Conservation (phyloP, 1,140 invertebrate species). For the Batillaria attramentaria region DNA sequence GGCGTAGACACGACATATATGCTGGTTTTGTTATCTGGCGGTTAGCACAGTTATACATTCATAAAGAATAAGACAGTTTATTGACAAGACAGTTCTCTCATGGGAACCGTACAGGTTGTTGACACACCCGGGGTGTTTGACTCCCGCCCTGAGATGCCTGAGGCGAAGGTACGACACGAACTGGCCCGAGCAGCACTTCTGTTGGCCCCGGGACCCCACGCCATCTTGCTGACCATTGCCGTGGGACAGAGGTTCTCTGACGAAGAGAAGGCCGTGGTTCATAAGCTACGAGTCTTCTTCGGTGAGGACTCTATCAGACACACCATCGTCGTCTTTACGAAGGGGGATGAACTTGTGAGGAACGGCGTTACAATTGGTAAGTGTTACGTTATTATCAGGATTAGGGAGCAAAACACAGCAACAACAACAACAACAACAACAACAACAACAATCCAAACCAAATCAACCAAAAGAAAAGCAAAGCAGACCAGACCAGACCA, state of each 20-base stretch:
- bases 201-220: neutral
- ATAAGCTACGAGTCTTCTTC: neutral
- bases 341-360: neutral
- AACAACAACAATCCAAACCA: too few relatives aligned
- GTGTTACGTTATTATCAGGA: too few relatives aligned
- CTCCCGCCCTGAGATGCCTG: neutral
- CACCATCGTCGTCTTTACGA: constrained; percentile 14
- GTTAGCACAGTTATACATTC: too few relatives aligned
- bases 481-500: too few relatives aligned
- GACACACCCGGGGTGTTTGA: neutral
- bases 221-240: neutral
- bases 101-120: neutral
- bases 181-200: neutral
- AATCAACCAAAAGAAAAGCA: too few relatives aligned
- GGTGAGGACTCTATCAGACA: neutral
- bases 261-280: constrained; percentile 3
- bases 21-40: too few relatives aligned
- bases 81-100: too few relatives aligned
- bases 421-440: too few relatives aligned
- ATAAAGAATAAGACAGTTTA: too few relatives aligned
- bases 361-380: neutral
- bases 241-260: neutral
- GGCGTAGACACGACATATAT: too few relatives aligned
- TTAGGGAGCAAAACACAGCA: too few relatives aligned
- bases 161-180: neutral